phyloP scores from a whole-genome alignment of 2,113 vertebrate species.

The Euleptes europaea region DNA sequence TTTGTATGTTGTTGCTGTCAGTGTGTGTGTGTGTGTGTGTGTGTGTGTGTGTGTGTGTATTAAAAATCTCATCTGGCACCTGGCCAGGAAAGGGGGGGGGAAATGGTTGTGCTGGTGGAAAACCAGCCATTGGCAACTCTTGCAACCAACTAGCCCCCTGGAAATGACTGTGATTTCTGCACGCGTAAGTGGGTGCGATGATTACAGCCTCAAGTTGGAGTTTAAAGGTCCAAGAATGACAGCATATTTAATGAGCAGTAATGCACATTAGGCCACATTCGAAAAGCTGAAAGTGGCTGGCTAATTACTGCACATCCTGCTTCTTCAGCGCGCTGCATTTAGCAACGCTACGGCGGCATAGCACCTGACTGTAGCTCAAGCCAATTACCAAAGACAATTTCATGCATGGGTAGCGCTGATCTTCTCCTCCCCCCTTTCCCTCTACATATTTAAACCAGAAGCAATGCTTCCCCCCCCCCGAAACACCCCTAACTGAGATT shows the following conservation, averaged over 20 bases:
- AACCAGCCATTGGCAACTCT: too few relatives aligned
- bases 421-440: slow-evolving; percentile 29
- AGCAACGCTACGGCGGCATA: slow-evolving; percentile 44
- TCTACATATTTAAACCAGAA: slow-evolving; percentile 33
- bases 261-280: slow-evolving; percentile 54
- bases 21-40: too few relatives aligned
- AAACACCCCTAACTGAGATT: slow-evolving; percentile 41
- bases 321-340: slow-evolving; percentile 38
- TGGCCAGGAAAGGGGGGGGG: too few relatives aligned
- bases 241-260: slow-evolving; percentile 51
- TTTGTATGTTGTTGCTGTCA: too few relatives aligned
- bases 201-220: neutral
- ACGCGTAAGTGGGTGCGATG: neutral
- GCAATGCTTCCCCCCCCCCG: slow-evolving; percentile 34
- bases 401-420: slow-evolving; percentile 52
- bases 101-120: too few relatives aligned
- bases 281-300: slow-evolving; percentile 51
- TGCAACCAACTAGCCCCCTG: neutral
- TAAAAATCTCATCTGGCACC: too few relatives aligned
- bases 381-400: slow-evolving; percentile 67
- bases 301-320: slow-evolving; percentile 50
- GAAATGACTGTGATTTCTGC: neutral
- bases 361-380: slow-evolving; percentile 49
- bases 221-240: slow-evolving; percentile 62
- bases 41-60: too few relatives aligned